Evolutionary conservation across 53 echinoderm and acorn worm species (phyloP), one percentile per base, ranked within the genome.

Genomic region (Arbacia lixula): DNA sequence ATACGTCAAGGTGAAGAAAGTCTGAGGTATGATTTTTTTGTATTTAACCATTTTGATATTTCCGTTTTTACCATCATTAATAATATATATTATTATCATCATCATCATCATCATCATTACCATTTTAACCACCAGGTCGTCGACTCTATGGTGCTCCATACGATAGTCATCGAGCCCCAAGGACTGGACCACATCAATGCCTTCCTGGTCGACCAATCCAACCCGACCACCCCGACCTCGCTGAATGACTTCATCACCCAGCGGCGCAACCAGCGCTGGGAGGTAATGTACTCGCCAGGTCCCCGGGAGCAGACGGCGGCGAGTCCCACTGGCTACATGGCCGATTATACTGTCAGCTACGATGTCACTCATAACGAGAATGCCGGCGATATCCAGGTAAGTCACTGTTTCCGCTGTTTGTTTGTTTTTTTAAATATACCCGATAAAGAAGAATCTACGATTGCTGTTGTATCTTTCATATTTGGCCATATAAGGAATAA

Each of bases 91-190:
- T 32, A 33, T 1, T 33, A 63, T 30, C 17, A 63, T 32, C 16
- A 33, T 12, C 8, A 60, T 30, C 29, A 28, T 19, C 35, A 17
- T 38, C 4, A 37, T 20, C 37, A 36, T 37, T 36, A 36, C 8
- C 49, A 10, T 14, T 46, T 64, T 50, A 64, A 12, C 86, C 21
- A 85, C 8, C 42, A 94, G 94, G 55, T 91, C 40, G 91, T 94
- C 0, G 86, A 87, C 49, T 49, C 86, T 6, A 66, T 94, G 43
- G 77, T 21, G 22, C 65, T 94, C 21, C 84, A 77, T 6, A 84
- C 89, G 25, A 86, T 56, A 21, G 84, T 94, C 41, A 84, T 86
- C 19, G 94, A 94, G 31, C 94, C 94, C 0, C 87, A 84, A 22
- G 94, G 94, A 26, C 71, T 94, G 38, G 36, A 41, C 1, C 36